Evolutionary conservation across 1,140 invertebrate genomes (phyloP).

Genomic region (Drosophila nannoptera): DNA sequence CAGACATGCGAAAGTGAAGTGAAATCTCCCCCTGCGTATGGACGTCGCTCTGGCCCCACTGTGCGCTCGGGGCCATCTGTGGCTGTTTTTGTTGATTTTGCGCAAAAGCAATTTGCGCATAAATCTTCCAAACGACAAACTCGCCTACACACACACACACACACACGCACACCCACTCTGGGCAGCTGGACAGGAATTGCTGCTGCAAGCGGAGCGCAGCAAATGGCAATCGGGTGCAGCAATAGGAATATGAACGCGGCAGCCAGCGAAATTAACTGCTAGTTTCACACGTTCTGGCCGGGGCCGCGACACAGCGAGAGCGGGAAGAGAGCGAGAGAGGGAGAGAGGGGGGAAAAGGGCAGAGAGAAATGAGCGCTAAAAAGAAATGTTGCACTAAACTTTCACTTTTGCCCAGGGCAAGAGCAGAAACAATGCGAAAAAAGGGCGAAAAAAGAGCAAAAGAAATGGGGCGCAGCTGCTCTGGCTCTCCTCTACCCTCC

Average conservation of each 20-base stretch:
- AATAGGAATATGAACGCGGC: constrained; percentile 42
- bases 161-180: constrained; percentile 10
- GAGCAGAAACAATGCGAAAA: constrained; percentile 40
- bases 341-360: neutral
- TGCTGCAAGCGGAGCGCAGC: constrained; percentile 34
- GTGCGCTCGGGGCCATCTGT: constrained; percentile 4
- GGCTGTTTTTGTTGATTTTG: constrained; percentile 69
- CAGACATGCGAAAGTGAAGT: too few species aligned
- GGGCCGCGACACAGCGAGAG: neutral
- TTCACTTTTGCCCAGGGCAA: constrained; percentile 59
- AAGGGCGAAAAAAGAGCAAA: constrained; percentile 19
- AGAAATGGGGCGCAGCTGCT: constrained; percentile 58
- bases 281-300: constrained; percentile 72
- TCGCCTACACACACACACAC: constrained; percentile 45
- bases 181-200: constrained; percentile 38
- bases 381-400: constrained; percentile 74
- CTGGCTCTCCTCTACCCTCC: constrained; percentile 13
- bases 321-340: too few species aligned
- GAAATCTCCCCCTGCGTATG: neutral
- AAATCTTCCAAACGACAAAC: constrained; percentile 74
- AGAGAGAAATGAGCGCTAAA: constrained; percentile 28
- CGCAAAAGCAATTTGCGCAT: constrained; percentile 74
- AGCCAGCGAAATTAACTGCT: constrained; percentile 67
- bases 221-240: constrained; percentile 24
- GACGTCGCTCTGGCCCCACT: constrained; percentile 23